Percentiles rank a stretch among this genome's conserved stretches.
Conservation (phyloP, 2,797 vertebrate species). For the Poecilia gillii region DNA sequence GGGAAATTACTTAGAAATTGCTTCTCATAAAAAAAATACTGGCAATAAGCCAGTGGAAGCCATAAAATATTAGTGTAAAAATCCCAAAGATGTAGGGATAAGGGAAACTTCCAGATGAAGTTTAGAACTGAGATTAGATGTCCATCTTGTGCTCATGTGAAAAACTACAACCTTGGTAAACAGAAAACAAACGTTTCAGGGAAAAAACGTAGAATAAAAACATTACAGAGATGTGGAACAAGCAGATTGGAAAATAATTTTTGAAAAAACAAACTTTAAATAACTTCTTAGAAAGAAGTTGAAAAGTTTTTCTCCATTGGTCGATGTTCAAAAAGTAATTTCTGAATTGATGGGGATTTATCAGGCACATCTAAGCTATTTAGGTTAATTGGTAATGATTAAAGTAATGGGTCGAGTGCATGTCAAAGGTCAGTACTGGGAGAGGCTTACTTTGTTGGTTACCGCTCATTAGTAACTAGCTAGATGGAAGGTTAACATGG, state of each 20-base stretch:
- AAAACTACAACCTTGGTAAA: conserved; percentile 2
- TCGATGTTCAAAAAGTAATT: background rate
- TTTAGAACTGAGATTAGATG: conserved; percentile 13
- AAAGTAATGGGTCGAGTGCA: background rate
- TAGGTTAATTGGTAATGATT: background rate
- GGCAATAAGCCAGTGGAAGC: background rate
- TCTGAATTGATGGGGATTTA: background rate
- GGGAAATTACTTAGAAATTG: background rate
- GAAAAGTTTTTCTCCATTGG: background rate
- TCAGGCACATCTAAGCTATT: background rate
- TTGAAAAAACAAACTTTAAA: background rate
- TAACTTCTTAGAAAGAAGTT: background rate
- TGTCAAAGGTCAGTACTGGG: conserved; percentile 1
- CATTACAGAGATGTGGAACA: background rate
- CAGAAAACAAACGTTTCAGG: background rate
- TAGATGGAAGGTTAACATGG: conserved; percentile 7
- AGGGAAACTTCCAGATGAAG: background rate
- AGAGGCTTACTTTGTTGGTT: conserved; percentile 5
- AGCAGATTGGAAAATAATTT: background rate
- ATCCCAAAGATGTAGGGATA: background rate
- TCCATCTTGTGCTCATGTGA: conserved; percentile 10
- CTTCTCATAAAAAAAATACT: background rate
- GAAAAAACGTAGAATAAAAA: background rate
- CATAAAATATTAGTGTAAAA: background rate
- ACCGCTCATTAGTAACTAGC: conserved; percentile 6